Conservation (phyloP, 2,113 vertebrate genomes). For the Urocynchramus pylzowi region DNA sequence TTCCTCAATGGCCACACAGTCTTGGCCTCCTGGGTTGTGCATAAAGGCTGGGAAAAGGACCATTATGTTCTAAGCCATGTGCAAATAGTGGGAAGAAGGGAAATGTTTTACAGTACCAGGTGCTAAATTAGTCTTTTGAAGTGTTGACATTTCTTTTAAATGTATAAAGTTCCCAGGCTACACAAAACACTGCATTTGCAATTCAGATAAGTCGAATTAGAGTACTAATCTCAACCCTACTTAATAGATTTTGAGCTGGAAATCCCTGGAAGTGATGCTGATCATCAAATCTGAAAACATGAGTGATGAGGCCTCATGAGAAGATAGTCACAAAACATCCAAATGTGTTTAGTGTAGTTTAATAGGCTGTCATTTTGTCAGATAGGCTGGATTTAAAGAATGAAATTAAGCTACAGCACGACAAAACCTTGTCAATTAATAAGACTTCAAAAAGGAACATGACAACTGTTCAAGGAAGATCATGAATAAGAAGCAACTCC, state of each 20-base stretch:
- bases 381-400: background rate
- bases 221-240: background rate
- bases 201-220: conserved; percentile 1
- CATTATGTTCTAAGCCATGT: background rate
- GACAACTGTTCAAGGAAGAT: background rate
- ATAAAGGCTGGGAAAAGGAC: background rate
- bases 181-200: conserved; percentile 28
- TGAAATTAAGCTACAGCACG: background rate
- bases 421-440: background rate
- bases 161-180: background rate
- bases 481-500: background rate
- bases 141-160: conserved; percentile 22
- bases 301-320: background rate
- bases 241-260: conserved; percentile 28
- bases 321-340: background rate
- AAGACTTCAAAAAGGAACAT: background rate
- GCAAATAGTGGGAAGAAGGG: background rate
- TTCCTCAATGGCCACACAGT: background rate
- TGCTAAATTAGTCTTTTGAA: conserved; percentile 20
- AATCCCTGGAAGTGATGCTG: background rate
- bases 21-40: background rate
- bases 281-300: background rate
- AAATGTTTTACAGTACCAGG: background rate
- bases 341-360: background rate
- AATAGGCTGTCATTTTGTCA: conserved; percentile 14